Evolutionary conservation across 2,113 vertebrate species (phyloP).

Genomic region (Lagopus leucura): DNA sequence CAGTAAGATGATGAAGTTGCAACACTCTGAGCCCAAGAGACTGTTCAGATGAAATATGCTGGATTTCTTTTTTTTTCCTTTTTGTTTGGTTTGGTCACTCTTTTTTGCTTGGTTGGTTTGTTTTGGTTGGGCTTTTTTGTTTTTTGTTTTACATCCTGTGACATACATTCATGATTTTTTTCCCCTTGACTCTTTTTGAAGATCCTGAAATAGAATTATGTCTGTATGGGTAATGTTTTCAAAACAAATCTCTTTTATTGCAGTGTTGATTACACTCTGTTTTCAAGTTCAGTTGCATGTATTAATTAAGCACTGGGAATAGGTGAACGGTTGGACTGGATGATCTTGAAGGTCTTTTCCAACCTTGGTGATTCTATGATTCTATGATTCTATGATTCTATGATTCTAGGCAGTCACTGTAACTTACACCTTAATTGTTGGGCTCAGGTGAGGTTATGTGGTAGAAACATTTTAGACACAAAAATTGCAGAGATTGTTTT

Average conservation of each 20-base stretch:
- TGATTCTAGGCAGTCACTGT: not conserved
- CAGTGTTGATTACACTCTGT: not conserved
- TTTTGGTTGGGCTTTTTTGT: not conserved
- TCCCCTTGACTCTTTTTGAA: not conserved
- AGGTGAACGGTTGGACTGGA: too few species aligned
- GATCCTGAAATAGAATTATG: not conserved
- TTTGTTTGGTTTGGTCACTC: not conserved
- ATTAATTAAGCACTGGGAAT: too few species aligned
- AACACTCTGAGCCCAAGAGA: not conserved
- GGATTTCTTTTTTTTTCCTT: not conserved
- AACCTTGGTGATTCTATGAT: too few species aligned
- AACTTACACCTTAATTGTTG: not conserved
- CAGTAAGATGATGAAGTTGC: not conserved
- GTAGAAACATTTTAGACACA: not conserved
- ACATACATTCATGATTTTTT: not conserved
- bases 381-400: too few species aligned
- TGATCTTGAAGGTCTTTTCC: too few species aligned
- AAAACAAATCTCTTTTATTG: not conserved
- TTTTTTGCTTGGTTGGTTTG: not conserved
- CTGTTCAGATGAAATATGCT: not conserved
- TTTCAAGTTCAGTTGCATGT: accelerated
- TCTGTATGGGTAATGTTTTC: not conserved
- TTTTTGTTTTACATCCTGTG: not conserved
- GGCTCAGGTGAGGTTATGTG: not conserved
- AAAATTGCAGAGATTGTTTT: not conserved